Evolutionary conservation across 2,888 invertebrate species (phyloP).

Genomic region (Junonia oenone): DNA sequence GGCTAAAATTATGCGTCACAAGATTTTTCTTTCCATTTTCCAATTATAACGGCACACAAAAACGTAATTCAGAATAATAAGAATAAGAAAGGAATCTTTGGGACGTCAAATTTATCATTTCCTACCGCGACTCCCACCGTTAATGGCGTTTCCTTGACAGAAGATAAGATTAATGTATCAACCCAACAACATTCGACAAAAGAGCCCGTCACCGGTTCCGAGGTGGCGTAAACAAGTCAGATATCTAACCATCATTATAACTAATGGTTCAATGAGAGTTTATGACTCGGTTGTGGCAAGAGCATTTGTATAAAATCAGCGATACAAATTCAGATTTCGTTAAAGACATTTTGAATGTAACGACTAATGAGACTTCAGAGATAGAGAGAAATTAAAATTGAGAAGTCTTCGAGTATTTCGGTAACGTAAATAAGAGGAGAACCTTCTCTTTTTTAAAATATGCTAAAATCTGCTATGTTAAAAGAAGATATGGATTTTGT

Average conservation of each 20-base stretch:
- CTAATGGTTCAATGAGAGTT: background rate
- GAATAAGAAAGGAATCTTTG: slow-evolving; percentile 1
- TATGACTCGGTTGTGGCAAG: background rate
- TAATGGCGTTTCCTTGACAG: background rate
- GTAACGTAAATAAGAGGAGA: no score
- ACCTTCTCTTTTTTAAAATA: no score
- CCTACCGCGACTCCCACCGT: background rate
- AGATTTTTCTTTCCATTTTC: no score
- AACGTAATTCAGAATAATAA: background rate
- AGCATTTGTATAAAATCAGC: no score
- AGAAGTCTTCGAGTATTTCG: no score
- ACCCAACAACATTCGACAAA: background rate
- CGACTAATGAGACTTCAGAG: no score
- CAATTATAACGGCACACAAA: background rate
- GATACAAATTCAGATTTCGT: no score
- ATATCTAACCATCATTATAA: background rate
- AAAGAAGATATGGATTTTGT: no score
- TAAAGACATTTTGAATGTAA: no score
- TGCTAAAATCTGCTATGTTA: no score
- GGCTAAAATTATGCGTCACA: no score
- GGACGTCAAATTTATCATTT: background rate
- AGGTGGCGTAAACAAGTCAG: background rate
- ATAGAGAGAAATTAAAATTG: no score
- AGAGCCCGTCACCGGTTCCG: background rate
- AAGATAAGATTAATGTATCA: background rate